Percentiles rank a stretch among this genome's conserved stretches.
Conservation (phyloP, 2,113 vertebrate species). For the Podarcis cretensis region DNA sequence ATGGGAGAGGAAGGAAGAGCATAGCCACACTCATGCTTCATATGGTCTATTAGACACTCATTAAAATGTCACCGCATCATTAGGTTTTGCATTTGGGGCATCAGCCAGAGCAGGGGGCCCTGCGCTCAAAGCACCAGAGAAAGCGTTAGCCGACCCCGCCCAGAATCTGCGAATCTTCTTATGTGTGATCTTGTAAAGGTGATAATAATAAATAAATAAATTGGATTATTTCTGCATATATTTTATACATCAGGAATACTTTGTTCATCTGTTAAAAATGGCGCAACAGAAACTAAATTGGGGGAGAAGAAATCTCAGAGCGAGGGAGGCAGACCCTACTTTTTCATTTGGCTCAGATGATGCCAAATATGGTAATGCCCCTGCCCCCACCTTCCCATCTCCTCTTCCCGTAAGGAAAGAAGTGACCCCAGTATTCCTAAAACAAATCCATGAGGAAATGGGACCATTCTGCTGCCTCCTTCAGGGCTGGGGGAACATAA, state of each 20-base stretch:
- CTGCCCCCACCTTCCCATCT: not conserved
- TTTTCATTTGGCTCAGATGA: not conserved
- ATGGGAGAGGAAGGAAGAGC: constrained; percentile 17
- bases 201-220: no score
- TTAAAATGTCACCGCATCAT: constrained; percentile 19
- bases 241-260: constrained; percentile 7
- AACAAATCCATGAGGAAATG: constrained; percentile 4
- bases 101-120: not conserved
- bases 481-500: constrained; percentile 11
- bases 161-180: not conserved
- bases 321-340: not conserved
- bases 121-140: constrained; percentile 6
- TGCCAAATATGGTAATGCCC: constrained; percentile 8
- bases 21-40: constrained; percentile 7
- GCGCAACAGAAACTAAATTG: not conserved
- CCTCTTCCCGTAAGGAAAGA: constrained; percentile 5
- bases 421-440: not conserved
- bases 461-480: not conserved
- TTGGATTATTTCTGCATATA: not conserved
- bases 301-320: not conserved
- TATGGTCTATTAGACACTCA: constrained; percentile 30
- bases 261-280: constrained; percentile 9
- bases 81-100: not conserved
- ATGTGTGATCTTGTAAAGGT: no score
- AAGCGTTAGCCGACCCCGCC: not conserved